Conservation (phyloP, 2,113 vertebrate species). For the Nanorana parkeri region DNA sequence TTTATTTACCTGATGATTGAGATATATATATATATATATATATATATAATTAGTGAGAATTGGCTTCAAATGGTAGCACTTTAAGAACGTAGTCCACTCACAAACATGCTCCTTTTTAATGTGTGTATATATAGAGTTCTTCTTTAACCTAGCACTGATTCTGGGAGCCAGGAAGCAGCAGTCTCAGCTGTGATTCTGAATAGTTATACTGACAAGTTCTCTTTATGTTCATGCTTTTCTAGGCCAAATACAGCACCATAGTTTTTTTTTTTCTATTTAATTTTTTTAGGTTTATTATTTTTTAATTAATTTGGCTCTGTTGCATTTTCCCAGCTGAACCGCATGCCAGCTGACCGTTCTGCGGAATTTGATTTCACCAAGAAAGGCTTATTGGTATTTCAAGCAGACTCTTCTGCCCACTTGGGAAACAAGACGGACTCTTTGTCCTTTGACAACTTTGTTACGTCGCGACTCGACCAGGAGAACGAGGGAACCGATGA, state of each 20-base stretch:
- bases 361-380: constrained; percentile 89
- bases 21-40: too few species aligned
- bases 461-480: constrained; percentile 61
- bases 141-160: too few species aligned
- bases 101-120: too few species aligned
- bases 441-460: constrained; percentile 55
- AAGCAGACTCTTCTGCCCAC: constrained; percentile 71
- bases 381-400: constrained; percentile 88
- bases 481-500: constrained; percentile 69
- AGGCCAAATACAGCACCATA: neutral
- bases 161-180: too few species aligned
- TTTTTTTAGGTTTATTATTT: constrained; percentile 15
- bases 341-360: constrained; percentile 78
- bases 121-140: too few species aligned
- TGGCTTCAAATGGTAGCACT: too few species aligned
- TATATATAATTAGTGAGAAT: too few species aligned
- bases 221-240: neutral
- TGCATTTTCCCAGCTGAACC: constrained; percentile 75
- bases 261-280: constrained; percentile 27
- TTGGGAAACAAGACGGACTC: constrained; percentile 62
- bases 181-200: too few species aligned
- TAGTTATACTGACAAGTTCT: neutral
- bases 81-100: too few species aligned
- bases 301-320: constrained; percentile 41
- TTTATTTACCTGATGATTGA: too few species aligned